Evolutionary conservation across 2,113 vertebrate genomes (phyloP), one percentile per base, ranked within the genome.

Genomic region (Mola mola): DNA sequence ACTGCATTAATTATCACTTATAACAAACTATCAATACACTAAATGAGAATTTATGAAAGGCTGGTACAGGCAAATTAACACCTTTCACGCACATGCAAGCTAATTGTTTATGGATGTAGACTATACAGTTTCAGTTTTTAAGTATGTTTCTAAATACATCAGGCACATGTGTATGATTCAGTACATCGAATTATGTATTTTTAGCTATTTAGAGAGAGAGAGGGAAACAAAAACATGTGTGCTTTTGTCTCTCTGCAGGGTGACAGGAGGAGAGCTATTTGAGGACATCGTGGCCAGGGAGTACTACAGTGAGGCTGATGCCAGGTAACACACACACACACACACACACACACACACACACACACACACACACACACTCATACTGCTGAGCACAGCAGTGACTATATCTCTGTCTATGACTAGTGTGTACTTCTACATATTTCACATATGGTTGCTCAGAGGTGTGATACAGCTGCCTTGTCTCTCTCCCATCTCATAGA

Each of bases 241-340:
- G 15, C 21, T 16, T 33, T 55, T 74, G 51, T 81, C 46, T 74
- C 52, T 66, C 72, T 58, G 68, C 84, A 97, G 95, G 86, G 95
- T 97, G 81, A 97, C 95, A 53, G 95, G 95, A 67, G 95, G 95
- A 68, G 95, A 97, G 93, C 84, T 97, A 64, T 97, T 97, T 86
- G 95, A 97, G 90, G 95, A 97, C 70, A 97, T 97, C 66, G 95
- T 97, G 80, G 95, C 95, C 75, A 93, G 95, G 82, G 95, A 97
- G 78, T 96, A 96, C 88, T 96, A 96, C 72, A 97, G 95, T 66
- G 95, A 97, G 86, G 95, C 95, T 76, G 95, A 97, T 85, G 95
- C 95, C 89, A 97, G 95, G 95, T 96, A 87, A 60, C 55, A 40
- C 70, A 49, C 59, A 48, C 48, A 19, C 48, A 53, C 72, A 31